These are phyloP conservation scores for Heliornis fulica DNA, from an alignment of 2,113 vertebrate species.

Conservation along the genomic window DNA sequence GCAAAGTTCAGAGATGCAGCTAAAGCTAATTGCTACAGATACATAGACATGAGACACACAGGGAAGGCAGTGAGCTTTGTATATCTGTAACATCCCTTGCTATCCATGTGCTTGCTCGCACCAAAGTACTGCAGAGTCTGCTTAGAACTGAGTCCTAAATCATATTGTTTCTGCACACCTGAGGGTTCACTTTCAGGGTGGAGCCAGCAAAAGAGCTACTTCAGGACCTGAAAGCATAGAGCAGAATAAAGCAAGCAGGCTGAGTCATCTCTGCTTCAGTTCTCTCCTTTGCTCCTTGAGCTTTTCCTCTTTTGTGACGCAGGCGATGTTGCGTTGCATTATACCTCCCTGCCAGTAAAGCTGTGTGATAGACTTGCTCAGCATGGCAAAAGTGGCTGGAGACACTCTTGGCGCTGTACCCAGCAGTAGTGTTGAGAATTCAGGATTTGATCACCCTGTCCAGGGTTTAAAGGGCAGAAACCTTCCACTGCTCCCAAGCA, in stretches of 20 bases:
- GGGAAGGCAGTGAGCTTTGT: neutral
- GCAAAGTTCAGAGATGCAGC: conserved; percentile 38
- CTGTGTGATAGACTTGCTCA: neutral
- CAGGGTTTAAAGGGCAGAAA: neutral
- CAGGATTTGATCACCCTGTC: rapidly evolving
- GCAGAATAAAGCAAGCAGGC: neutral
- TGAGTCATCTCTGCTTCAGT: neutral
- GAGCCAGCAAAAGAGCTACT: neutral
- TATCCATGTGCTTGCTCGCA: rapidly evolving
- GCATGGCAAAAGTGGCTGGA: neutral
- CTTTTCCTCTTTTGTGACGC: neutral
- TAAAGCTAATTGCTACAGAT: neutral
- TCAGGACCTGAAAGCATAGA: neutral
- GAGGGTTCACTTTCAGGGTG: neutral
- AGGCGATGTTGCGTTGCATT: neutral
- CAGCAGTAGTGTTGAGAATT: neutral
- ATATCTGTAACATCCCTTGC: neutral
- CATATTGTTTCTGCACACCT: neutral
- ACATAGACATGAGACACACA: neutral
- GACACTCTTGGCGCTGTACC: neutral
- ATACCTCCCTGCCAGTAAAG: neutral
- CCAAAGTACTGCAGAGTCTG: neutral
- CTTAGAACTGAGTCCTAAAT: neutral
- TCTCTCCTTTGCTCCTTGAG: neutral
- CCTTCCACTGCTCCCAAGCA: neutral